phyloP scores from a whole-genome alignment of 2,888 invertebrate genomes.

The Chrysolina oricalcia region DNA sequence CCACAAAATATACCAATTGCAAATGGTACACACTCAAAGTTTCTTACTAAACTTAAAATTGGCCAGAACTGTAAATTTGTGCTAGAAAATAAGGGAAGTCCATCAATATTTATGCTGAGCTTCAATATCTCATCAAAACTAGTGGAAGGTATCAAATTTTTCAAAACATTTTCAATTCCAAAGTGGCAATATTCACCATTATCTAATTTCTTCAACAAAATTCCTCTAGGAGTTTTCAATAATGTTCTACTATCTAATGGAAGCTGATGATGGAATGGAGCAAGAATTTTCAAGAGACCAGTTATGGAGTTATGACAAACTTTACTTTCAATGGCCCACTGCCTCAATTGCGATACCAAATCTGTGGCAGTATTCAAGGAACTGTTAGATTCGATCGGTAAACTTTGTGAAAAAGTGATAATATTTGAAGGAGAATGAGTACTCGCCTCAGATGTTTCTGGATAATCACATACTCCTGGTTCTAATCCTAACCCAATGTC shows the following conservation, averaged over 20 bases:
- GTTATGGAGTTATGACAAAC: no score
- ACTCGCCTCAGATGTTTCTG: slow-evolving; percentile 23
- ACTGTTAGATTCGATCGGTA: neutral
- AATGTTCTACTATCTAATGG: no score
- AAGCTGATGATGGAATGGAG: no score
- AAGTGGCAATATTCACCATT: no score
- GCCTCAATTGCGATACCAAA: slow-evolving; percentile 27
- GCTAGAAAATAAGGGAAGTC: neutral
- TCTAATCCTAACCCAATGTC: slow-evolving; percentile 13
- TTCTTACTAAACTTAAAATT: slow-evolving; percentile 11
- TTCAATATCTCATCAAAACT: no score
- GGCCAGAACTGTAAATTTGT: neutral
- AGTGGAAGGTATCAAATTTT: no score
- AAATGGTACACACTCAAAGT: slow-evolving; percentile 16
- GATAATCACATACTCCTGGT: slow-evolving; percentile 19
- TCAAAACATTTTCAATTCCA: no score
- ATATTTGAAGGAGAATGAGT: slow-evolving; percentile 12
- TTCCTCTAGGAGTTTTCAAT: no score
- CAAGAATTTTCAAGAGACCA: no score
- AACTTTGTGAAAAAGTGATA: slow-evolving; percentile 20
- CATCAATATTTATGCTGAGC: no score
- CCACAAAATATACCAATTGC: slow-evolving; percentile 27
- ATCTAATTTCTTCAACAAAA: no score
- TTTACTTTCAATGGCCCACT: slow-evolving; percentile 37
- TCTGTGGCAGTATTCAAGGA: slow-evolving; percentile 22